phyloP scores from a whole-genome alignment of 2,113 vertebrate genomes.

The Calyptomena viridis region DNA sequence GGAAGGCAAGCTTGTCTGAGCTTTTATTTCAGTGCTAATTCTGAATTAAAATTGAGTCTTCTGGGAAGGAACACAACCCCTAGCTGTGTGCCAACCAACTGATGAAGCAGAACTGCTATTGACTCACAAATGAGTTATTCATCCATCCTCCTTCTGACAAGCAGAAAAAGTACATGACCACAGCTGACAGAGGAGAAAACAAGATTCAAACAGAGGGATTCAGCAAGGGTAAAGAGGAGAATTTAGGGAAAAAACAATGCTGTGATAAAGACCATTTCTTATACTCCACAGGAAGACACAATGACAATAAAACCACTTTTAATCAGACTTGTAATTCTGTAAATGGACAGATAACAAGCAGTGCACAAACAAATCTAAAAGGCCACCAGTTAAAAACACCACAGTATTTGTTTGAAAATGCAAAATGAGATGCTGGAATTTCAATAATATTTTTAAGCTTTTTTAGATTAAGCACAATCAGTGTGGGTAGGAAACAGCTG shows the following conservation, averaged over 20 bases:
- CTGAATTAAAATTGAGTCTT: constrained; percentile 20
- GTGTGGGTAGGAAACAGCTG: not conserved
- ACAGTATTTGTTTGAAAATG: not conserved
- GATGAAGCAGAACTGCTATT: constrained; percentile 31
- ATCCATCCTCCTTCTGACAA: constrained; percentile 14
- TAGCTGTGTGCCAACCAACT: not conserved
- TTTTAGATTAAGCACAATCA: not conserved
- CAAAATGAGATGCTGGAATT: not conserved
- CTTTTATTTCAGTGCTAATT: constrained; percentile 9
- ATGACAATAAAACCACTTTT: not conserved
- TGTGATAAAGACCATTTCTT: not conserved
- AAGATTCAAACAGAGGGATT: not conserved
- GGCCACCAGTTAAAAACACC: not conserved
- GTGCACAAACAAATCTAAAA: not conserved
- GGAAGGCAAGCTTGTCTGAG: not conserved
- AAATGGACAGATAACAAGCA: not conserved
- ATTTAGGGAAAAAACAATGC: not conserved
- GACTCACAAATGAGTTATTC: constrained; percentile 37
- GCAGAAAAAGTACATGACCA: not conserved
- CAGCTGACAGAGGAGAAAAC: not conserved
- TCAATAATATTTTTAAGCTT: not conserved
- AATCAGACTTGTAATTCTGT: not conserved
- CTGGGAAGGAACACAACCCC: not conserved
- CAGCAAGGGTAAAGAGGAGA: not conserved
- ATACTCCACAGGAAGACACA: not conserved